phyloP scores from a whole-genome alignment of 2,888 invertebrate species.

The Dasypogon diadema region DNA sequence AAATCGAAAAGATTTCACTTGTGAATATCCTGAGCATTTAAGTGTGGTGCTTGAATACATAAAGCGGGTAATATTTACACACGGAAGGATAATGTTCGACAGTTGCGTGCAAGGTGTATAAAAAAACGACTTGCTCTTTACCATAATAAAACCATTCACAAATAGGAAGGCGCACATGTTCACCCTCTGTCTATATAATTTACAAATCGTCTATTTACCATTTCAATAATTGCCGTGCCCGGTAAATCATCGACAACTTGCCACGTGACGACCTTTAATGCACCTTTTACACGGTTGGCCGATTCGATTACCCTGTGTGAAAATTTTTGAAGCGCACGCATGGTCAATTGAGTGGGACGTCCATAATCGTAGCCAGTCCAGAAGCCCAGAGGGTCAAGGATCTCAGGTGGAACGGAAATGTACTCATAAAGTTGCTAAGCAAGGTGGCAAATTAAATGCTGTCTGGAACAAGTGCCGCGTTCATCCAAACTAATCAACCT shows the following conservation, averaged over 20 bases:
- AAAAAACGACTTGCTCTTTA: conserved; percentile 37
- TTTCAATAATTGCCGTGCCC: conserved; percentile 55
- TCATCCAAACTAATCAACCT: conserved; percentile 12
- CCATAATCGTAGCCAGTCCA: conserved; percentile 17
- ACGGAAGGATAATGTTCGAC: not conserved
- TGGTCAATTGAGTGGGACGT: conserved; percentile 48
- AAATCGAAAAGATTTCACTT: not conserved
- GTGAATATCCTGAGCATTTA: not conserved
- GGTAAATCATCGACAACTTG: conserved; percentile 57
- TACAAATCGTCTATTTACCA: conserved; percentile 56
- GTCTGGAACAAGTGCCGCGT: not conserved
- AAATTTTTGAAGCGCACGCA: conserved; percentile 50
- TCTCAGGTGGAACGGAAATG: conserved; percentile 47
- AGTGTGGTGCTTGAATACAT: not conserved
- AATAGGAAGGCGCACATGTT: conserved; percentile 56
- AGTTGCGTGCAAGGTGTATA: conserved; percentile 52
- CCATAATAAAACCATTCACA: conserved; percentile 62
- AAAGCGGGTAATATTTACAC: conserved; percentile 23
- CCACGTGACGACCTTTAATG: conserved; percentile 61
- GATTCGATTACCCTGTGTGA: conserved; percentile 54
- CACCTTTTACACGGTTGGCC: conserved; percentile 62
- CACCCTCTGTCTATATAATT: conserved; percentile 56
- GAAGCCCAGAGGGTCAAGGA: conserved; percentile 10
- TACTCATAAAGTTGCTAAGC: not conserved
- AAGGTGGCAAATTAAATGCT: conserved; percentile 21